phyloP scores from a whole-genome alignment of 2,113 vertebrate species.

The Procapra przewalskii region DNA sequence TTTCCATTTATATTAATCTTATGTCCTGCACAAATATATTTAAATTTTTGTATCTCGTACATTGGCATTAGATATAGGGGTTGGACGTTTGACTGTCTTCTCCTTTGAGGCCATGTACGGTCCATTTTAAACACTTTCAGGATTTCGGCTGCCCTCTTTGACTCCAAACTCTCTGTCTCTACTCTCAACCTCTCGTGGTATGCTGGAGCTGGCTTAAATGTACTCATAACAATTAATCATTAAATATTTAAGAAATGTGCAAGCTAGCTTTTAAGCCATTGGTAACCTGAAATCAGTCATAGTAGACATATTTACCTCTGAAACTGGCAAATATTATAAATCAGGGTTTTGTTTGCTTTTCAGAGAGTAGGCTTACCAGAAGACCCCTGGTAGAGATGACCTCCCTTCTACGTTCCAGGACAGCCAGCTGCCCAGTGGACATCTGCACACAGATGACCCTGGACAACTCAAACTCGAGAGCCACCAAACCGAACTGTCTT shows the following conservation, averaged over 20 bases:
- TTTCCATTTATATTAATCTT: neutral
- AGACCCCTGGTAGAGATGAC: neutral
- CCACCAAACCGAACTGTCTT: neutral
- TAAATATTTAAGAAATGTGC: neutral
- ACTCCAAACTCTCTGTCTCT: neutral
- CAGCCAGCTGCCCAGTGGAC: neutral
- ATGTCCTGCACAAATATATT: neutral
- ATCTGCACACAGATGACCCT: neutral
- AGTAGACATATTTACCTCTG: neutral
- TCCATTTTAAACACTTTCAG: neutral
- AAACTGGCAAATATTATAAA: neutral
- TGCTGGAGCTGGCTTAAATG: neutral
- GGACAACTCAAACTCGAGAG: neutral
- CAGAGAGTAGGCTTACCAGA: neutral
- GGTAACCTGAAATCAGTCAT: neutral
- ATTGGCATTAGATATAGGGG: neutral
- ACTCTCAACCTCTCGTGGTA: neutral
- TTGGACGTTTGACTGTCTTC: neutral
- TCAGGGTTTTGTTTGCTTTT: neutral
- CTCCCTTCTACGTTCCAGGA: neutral
- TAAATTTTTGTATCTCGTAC: neutral
- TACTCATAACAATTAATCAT: neutral
- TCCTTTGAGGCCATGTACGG: neutral
- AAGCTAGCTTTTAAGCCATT: neutral
- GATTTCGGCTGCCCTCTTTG: neutral